Evolutionary conservation across 1,140 invertebrate species (phyloP), one percentile per base, ranked within the genome.

Genomic region (Drosophila mojavensis): DNA sequence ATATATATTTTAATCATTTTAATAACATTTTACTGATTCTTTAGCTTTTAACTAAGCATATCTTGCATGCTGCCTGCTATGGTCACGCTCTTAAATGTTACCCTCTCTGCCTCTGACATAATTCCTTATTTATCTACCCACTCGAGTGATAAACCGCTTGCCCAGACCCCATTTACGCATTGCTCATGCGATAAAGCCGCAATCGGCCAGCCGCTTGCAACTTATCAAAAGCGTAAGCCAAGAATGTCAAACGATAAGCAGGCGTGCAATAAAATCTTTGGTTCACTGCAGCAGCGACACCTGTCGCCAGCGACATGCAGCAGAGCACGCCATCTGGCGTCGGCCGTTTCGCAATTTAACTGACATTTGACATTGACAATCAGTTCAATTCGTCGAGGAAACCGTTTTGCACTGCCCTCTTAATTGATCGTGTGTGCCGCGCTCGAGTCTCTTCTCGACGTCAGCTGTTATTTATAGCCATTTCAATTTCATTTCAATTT

Each of bases 291-390:
- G 69, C 47, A 66, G 63, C 70, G 65, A 60, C 75, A 78, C 75
- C 75, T 78, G 75, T 78, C 55, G 58, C 41, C 17, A 48, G 55
- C 30, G 39, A 11, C 56, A 59, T 54, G 69, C 69, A 72, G 39
- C 11, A 50, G 30, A 20, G 48, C n/a, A 47, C 65, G 33, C 47
- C 64, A 47, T 39, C 67, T 55, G 36, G 43, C 60, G 5, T 20
- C 59, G 28, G 28, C 9, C 36, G 24, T 24, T n/a, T 58, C 43
- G 28, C 39, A 4, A 41, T 20, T 20, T 20, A 20, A 2, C 26
- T 73, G 64, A 20, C 73, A 59, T 72, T 58, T 80, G 78, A 80
- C 78, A 80, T 80, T 80, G 78, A 74, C 73, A 76, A 70, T 81
- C 78, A 78, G 75, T 75, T 78, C 66, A 75, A 81, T 79, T 78